These are phyloP conservation scores for Smithornis capensis DNA, from an alignment of 2,113 vertebrate species.

Conservation along the genomic window DNA sequence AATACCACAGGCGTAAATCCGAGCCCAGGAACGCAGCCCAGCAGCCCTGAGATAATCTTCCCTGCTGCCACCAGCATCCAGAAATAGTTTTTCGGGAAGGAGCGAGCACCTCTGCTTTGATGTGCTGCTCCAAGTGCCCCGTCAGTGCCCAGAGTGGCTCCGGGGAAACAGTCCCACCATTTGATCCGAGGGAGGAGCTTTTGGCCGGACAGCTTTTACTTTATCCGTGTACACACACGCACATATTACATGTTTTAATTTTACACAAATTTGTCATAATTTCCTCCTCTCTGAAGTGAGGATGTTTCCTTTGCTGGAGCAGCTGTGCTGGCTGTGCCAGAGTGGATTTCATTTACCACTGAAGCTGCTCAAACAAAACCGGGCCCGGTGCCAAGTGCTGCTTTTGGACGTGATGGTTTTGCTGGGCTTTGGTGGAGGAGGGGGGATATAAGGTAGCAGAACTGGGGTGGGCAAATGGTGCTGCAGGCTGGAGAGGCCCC, in stretches of 20 bases:
- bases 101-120: not conserved
- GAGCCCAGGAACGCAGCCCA: fast-evolving
- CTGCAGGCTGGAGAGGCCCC: not conserved
- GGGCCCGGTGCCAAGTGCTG: constrained; percentile 32
- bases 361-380: constrained; percentile 39
- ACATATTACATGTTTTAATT: constrained; percentile 30
- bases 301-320: constrained; percentile 56
- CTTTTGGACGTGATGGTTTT: constrained; percentile 46
- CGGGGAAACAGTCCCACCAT: not conserved
- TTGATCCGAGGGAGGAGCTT: constrained; percentile 2
- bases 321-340: constrained; percentile 56
- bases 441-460: constrained; percentile 18
- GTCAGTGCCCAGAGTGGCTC: not conserved
- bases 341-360: constrained; percentile 54
- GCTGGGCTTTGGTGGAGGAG: not conserved
- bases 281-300: constrained; percentile 34
- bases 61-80: not conserved
- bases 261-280: constrained; percentile 34
- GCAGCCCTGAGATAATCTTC: not conserved
- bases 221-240: not conserved
- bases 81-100: not conserved
- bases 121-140: not conserved
- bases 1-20: not conserved
- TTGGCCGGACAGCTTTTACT: not conserved
- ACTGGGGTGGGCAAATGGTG: not conserved